Conservation (phyloP, 2,797 vertebrate genomes). For the Gephyroberyx darwinii region DNA sequence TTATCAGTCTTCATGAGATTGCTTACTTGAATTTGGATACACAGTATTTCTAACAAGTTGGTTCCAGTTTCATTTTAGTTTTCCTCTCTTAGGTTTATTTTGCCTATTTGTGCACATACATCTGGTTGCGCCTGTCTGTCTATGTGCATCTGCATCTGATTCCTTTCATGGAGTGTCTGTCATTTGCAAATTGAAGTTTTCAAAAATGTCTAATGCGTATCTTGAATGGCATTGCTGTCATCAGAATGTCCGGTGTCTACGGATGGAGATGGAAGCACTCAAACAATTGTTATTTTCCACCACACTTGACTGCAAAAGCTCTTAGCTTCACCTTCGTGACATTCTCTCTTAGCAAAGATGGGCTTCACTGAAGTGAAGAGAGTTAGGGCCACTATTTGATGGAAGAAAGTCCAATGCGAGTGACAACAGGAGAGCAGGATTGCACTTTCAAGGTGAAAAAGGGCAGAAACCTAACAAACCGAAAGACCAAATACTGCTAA, state of each 20-base stretch:
- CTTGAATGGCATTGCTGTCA: slow-evolving; percentile 68
- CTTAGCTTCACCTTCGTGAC: slow-evolving; percentile 76
- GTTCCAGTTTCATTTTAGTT: neutral
- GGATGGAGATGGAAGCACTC: slow-evolving; percentile 69
- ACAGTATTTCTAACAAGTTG: no score
- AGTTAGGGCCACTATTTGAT: slow-evolving; percentile 54
- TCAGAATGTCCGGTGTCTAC: slow-evolving; percentile 49
- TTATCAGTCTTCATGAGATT: no score
- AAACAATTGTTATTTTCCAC: slow-evolving; percentile 71
- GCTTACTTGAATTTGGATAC: no score
- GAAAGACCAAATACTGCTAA: slow-evolving; percentile 73
- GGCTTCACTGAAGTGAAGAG: slow-evolving; percentile 71
- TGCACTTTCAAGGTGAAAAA: slow-evolving; percentile 68
- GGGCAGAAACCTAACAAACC: slow-evolving; percentile 61
- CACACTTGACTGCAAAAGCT: slow-evolving; percentile 72
- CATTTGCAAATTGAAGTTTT: slow-evolving; percentile 69
- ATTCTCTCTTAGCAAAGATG: slow-evolving; percentile 67
- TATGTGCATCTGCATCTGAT: no score
- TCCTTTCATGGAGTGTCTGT: slow-evolving; percentile 11
- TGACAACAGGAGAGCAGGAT: slow-evolving; percentile 65
- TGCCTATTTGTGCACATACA: slow-evolving; percentile 25
- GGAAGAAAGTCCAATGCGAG: slow-evolving; percentile 52
- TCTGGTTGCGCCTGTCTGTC: neutral
- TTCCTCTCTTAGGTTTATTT: slow-evolving; percentile 3
- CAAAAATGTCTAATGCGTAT: slow-evolving; percentile 67